These are phyloP conservation scores for Selenia dentaria DNA, from an alignment of 2,888 invertebrate species.

Conservation along the genomic window DNA sequence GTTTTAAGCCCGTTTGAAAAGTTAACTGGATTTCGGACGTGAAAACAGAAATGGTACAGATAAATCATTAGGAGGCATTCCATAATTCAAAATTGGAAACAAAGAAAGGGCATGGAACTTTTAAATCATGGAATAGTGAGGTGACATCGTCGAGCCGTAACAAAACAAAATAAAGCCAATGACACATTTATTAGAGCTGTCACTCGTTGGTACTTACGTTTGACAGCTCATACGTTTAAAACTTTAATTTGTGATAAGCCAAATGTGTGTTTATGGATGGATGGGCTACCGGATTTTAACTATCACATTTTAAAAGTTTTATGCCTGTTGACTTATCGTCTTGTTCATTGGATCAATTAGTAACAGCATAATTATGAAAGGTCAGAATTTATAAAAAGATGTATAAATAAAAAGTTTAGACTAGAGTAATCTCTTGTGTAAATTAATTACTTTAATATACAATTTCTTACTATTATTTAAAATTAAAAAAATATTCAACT, in stretches of 20 bases:
- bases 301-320: constrained; percentile 59
- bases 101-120: constrained; percentile 82
- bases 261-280: constrained; percentile 64
- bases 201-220: constrained; percentile 63
- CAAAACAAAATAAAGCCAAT: constrained; percentile 63
- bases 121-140: constrained; percentile 74
- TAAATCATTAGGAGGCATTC: background rate
- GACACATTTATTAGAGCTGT: constrained; percentile 81
- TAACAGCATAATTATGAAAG: no score
- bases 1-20: no score
- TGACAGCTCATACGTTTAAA: constrained; percentile 76
- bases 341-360: background rate
- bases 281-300: constrained; percentile 69
- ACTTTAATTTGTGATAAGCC: constrained; percentile 74
- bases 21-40: no score
- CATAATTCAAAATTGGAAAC: constrained; percentile 50
- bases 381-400: no score
- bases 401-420: no score
- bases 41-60: no score
- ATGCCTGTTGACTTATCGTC: background rate
- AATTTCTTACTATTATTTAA: no score
- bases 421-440: no score
- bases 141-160: constrained; percentile 66
- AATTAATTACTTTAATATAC: no score
- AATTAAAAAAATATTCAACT: no score